phyloP scores from a whole-genome alignment of 2,888 invertebrate species.

The Drosophila suboccidentalis region DNA sequence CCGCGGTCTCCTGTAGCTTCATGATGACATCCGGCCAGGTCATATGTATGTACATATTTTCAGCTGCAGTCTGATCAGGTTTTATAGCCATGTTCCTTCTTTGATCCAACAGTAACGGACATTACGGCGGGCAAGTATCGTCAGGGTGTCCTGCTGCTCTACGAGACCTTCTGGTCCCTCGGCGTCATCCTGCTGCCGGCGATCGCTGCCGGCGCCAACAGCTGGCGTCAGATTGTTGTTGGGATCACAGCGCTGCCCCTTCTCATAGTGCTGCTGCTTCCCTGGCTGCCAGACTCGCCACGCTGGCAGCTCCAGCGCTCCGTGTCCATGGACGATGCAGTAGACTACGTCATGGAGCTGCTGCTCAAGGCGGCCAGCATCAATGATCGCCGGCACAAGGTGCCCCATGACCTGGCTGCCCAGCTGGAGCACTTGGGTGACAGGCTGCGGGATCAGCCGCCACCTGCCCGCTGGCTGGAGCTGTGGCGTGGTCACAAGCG shows the following conservation, averaged over 20 bases:
- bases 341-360: conserved; percentile 79
- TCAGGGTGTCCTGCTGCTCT: conserved; percentile 82
- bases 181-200: conserved; percentile 85
- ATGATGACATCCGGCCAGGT: conserved; percentile 85
- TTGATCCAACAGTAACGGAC: conserved; percentile 82
- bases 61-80: not conserved
- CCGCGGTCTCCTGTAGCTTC: conserved; percentile 85
- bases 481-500: conserved; percentile 80
- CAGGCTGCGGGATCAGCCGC: conserved; percentile 63
- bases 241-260: conserved; percentile 85
- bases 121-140: conserved; percentile 84
- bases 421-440: conserved; percentile 67
- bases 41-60: conserved; percentile 82
- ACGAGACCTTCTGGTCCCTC: conserved; percentile 86
- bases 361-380: conserved; percentile 81
- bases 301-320: conserved; percentile 84
- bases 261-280: conserved; percentile 82
- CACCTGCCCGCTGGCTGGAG: conserved; percentile 80
- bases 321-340: conserved; percentile 52
- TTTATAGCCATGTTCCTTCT: not conserved
- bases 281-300: conserved; percentile 86
- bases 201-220: conserved; percentile 82
- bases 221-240: conserved; percentile 85
- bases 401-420: conserved; percentile 79
- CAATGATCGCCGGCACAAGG: conserved; percentile 79